These are phyloP conservation scores for Cyrtonyx montezumae DNA, from an alignment of 2,113 vertebrate genomes.

Conservation along the genomic window DNA sequence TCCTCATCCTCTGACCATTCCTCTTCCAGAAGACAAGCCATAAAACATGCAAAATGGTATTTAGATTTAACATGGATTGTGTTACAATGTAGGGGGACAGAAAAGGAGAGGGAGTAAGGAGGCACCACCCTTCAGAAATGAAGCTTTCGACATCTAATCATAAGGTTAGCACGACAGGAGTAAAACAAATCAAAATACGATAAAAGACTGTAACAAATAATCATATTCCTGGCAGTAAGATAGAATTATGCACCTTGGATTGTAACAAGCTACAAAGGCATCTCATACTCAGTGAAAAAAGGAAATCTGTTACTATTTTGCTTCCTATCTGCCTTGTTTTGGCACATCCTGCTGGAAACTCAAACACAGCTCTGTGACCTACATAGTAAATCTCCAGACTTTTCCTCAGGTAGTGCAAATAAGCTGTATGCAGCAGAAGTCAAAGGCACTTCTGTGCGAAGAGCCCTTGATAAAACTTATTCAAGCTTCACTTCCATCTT, in stretches of 20 bases:
- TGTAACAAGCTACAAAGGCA: conserved; percentile 30
- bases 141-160: background rate
- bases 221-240: background rate
- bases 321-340: conserved; percentile 31
- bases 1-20: background rate
- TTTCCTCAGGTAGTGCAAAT: conserved; percentile 48
- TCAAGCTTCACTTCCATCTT: conserved; percentile 45
- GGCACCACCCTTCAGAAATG: background rate
- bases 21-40: background rate
- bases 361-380: conserved; percentile 31
- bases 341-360: conserved; percentile 52
- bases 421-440: conserved; percentile 18
- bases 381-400: conserved; percentile 52
- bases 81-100: background rate
- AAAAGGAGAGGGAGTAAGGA: background rate
- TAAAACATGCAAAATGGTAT: background rate
- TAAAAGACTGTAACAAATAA: background rate
- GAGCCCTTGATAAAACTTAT: conserved; percentile 34
- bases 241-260: background rate
- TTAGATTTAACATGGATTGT: background rate
- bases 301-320: background rate
- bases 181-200: background rate
- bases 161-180: background rate
- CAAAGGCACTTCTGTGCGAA: conserved; percentile 56
- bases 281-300: background rate